phyloP scores from a whole-genome alignment of 1,140 invertebrate species.

The Antheraea pernyi region DNA sequence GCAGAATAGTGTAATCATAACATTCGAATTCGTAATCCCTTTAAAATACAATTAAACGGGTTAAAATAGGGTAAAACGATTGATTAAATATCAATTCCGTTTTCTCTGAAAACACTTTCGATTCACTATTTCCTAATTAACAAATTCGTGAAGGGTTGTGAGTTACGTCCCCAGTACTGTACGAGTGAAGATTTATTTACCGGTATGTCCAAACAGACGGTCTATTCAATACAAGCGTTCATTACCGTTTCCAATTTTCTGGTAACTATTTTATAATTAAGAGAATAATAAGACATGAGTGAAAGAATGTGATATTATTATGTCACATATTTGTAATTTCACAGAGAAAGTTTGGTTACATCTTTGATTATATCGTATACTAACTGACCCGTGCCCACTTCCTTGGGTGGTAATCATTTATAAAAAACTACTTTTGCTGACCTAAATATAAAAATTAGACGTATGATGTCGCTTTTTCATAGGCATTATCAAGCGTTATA shows the following conservation, averaged over 20 bases:
- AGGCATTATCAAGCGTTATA: no score
- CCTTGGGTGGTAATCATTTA: no score
- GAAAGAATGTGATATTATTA: no score
- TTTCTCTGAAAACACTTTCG: slow-evolving; percentile 49
- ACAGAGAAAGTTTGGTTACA: no score
- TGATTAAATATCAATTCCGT: slow-evolving; percentile 38
- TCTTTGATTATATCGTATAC: no score
- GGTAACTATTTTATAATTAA: slow-evolving; percentile 6
- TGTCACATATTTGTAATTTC: no score
- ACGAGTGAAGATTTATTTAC: slow-evolving; percentile 7
- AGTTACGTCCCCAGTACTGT: slow-evolving; percentile 8
- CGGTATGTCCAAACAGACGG: slow-evolving; percentile 18
- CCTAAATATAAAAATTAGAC: no score
- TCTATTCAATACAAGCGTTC: background rate
- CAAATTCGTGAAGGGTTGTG: slow-evolving; percentile 27
- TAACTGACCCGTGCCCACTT: no score
- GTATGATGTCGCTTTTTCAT: no score
- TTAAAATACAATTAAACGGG: slow-evolving; percentile 1
- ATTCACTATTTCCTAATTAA: slow-evolving; percentile 73
- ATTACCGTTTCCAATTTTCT: slow-evolving; percentile 8
- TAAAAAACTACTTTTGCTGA: no score
- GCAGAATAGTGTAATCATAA: background rate
- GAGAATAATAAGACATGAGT: background rate
- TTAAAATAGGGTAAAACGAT: slow-evolving; percentile 30
- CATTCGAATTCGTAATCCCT: background rate